Evolutionary conservation across 2,113 vertebrate species (phyloP).

Genomic region (Pogona vitticeps): DNA sequence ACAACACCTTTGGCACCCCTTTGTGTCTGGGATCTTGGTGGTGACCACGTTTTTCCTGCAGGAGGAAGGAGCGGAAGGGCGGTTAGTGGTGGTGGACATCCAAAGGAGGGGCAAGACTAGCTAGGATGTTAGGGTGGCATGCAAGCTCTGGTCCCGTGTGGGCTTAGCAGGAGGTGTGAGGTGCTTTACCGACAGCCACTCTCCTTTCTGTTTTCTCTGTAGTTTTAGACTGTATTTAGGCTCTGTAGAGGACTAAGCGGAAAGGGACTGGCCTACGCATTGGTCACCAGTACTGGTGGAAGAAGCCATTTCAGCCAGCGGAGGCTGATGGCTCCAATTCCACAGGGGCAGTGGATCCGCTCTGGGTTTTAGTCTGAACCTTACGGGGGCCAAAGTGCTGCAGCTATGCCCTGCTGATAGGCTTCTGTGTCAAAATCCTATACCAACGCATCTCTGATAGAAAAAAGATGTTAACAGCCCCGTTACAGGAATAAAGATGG

Average conservation of each 20-base stretch:
- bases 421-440: too few relatives aligned
- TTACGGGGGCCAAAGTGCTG: too few relatives aligned
- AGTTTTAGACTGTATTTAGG: too few relatives aligned
- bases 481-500: neutral
- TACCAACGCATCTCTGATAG: neutral
- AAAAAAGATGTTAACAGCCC: neutral
- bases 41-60: slow-evolving; percentile 83
- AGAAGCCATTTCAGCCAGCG: too few relatives aligned
- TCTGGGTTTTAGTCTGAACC: too few relatives aligned
- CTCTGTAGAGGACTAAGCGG: too few relatives aligned
- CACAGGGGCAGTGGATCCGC: too few relatives aligned
- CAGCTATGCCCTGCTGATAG: too few relatives aligned
- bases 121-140: neutral
- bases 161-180: neutral
- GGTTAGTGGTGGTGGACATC: neutral
- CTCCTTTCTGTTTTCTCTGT: neutral
- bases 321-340: too few relatives aligned
- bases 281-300: too few relatives aligned
- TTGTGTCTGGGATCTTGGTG: slow-evolving; percentile 89
- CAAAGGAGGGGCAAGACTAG: neutral
- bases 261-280: too few relatives aligned
- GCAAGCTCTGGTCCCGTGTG: neutral
- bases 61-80: neutral
- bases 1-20: slow-evolving; percentile 87
- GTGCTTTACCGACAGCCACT: neutral